A percentile compares a stretch with the other conserved stretches of the same genome.
phyloP scores from a whole-genome alignment of 2,797 vertebrate species.

The Florisuga fusca region DNA sequence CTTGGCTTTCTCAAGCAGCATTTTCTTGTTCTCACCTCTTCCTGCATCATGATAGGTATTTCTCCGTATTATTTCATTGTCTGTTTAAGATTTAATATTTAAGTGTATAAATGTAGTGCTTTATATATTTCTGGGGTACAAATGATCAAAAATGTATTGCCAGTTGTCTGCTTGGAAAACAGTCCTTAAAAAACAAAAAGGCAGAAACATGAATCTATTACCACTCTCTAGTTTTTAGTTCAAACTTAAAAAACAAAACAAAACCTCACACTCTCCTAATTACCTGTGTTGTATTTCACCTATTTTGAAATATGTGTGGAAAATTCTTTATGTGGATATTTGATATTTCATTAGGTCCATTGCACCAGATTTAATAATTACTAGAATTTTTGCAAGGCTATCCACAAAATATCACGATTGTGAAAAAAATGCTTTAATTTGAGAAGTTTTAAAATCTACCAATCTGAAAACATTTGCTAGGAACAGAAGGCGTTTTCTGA shows the following conservation, averaged over 20 bases:
- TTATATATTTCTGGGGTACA: neutral
- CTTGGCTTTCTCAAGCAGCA: neutral
- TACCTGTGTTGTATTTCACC: neutral
- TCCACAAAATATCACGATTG: neutral
- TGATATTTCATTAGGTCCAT: neutral
- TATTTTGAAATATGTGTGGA: neutral
- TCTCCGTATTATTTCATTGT: neutral
- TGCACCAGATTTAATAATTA: neutral
- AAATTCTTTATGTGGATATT: neutral
- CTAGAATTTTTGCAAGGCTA: neutral
- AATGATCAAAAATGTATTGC: neutral
- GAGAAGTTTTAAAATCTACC: no score
- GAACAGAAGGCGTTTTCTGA: neutral
- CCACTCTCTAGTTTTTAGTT: neutral
- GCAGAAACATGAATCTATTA: neutral
- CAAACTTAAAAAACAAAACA: neutral
- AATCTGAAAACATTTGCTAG: accelerated
- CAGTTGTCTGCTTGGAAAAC: neutral
- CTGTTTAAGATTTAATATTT: neutral
- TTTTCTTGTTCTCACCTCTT: neutral
- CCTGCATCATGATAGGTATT: neutral
- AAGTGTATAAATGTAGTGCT: neutral
- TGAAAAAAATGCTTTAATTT: no score
- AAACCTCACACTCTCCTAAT: accelerated
- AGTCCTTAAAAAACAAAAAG: neutral